Evolutionary conservation across 2,113 vertebrate genomes (phyloP).

Genomic region (Bubalus kerabau): DNA sequence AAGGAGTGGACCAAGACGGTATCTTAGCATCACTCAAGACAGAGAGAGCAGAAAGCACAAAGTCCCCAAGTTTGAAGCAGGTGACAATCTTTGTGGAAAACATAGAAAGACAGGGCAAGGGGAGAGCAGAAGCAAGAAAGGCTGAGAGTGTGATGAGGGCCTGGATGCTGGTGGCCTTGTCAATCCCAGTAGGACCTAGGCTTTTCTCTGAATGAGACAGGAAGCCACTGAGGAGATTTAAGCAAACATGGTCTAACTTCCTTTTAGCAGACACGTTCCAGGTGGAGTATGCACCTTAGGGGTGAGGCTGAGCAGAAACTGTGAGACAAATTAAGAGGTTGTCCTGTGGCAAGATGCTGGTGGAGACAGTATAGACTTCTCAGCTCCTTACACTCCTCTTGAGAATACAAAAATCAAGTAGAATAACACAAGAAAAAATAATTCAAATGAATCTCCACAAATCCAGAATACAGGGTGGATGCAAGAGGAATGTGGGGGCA

Average conservation of each 20-base stretch:
- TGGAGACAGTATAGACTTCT: neutral
- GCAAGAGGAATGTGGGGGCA: neutral
- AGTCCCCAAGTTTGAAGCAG: neutral
- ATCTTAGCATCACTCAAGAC: neutral
- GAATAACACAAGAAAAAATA: neutral
- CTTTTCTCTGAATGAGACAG: neutral
- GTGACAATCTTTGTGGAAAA: neutral
- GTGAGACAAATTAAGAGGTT: neutral
- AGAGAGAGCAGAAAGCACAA: neutral
- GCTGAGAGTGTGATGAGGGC: neutral
- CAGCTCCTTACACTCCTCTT: neutral
- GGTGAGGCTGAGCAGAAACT: neutral
- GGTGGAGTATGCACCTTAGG: neutral
- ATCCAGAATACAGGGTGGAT: neutral
- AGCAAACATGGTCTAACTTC: neutral
- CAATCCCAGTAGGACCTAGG: neutral
- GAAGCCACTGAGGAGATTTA: neutral
- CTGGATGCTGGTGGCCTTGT: neutral
- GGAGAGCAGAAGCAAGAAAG: neutral
- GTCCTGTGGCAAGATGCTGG: neutral
- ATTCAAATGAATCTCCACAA: neutral
- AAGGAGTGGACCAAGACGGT: neutral
- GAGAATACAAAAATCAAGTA: neutral
- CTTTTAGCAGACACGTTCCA: neutral
- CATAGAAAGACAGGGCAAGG: neutral